Evolutionary conservation across 1,140 invertebrate genomes (phyloP), one percentile per base, ranked within the genome.

Genomic region (Helicoverpa armigera): DNA sequence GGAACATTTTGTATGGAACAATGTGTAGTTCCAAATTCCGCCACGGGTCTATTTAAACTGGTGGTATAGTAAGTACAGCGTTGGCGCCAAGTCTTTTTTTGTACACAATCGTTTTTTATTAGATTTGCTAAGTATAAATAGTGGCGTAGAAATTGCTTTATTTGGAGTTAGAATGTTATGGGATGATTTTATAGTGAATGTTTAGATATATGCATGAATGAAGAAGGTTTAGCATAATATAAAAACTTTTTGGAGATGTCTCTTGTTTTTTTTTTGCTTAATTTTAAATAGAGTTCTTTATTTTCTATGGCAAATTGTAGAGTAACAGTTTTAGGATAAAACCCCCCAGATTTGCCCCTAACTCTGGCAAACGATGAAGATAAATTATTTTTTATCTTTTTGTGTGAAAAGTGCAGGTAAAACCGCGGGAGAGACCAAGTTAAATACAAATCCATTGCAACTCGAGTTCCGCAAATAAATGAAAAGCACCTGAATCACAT

Each of bases 41-140:
- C 14, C 63, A 18, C 10, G 16, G 43, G 16, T 67, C 63, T 18
- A 1, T 3, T 67, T 50, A 67, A 1, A 67, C 9, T 67, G 63
- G 63, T 10, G 4, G 35, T 43, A n/a, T n/a, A n/a, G 29, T 65
- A n/a, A 43, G 13, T 16, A 50, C 63, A 18, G 43, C 31, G 12
- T 50, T 67, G 63, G 63, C 63, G 63, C 63, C 63, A 43, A 48
- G 35, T 50, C 16, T 50, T 48, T 67, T 67, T 67, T 67, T 67
- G 43, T 67, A 10, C n/a, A 43, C 35, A 67, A 67, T 67, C 43
- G 43, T 67, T 67, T 67, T 67, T 67, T 50, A 67, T 67, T 67
- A 16, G 63, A 50, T 50, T 67, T 67, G 43, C 14, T 48, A 67
- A 67, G 63, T 67, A 67, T 67, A 50, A 67, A 67, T 67, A 50